phyloP scores from a whole-genome alignment of 2,113 vertebrate genomes.

The Puma concolor region DNA sequence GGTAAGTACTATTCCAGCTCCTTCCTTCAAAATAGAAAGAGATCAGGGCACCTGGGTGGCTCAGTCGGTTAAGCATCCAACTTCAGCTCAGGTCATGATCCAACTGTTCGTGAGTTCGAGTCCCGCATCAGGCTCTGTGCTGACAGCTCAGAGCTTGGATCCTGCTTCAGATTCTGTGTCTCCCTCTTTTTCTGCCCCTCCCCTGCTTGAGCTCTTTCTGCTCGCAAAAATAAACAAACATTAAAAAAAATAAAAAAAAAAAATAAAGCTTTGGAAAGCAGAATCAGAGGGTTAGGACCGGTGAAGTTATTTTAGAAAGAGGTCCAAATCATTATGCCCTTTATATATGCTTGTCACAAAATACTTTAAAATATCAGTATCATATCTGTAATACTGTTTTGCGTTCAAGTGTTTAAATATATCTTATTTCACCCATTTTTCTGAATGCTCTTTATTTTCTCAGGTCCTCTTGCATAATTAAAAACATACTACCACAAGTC shows the following conservation, averaged over 20 bases:
- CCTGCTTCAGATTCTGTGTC: no score
- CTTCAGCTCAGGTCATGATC: no score
- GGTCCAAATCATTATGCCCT: neutral
- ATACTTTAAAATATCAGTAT: neutral
- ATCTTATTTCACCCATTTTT: neutral
- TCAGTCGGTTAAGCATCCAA: no score
- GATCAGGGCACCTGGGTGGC: neutral
- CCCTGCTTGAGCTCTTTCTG: no score
- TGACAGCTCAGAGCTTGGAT: no score
- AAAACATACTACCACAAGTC: neutral
- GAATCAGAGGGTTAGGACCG: neutral
- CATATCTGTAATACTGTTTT: neutral
- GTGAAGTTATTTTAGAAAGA: conserved; percentile 14
- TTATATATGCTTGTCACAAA: conserved; percentile 10
- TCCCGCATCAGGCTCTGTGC: no score
- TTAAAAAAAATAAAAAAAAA: no score
- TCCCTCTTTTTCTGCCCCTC: no score
- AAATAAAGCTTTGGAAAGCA: neutral
- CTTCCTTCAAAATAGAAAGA: neutral
- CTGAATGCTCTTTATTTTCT: neutral
- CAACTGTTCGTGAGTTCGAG: no score
- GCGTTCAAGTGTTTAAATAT: neutral
- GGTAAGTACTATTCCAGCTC: neutral
- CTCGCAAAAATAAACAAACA: no score
- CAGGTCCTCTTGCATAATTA: neutral